These are phyloP conservation scores for Cerastis leucographa DNA, from an alignment of 2,888 invertebrate species.

Conservation along the genomic window DNA sequence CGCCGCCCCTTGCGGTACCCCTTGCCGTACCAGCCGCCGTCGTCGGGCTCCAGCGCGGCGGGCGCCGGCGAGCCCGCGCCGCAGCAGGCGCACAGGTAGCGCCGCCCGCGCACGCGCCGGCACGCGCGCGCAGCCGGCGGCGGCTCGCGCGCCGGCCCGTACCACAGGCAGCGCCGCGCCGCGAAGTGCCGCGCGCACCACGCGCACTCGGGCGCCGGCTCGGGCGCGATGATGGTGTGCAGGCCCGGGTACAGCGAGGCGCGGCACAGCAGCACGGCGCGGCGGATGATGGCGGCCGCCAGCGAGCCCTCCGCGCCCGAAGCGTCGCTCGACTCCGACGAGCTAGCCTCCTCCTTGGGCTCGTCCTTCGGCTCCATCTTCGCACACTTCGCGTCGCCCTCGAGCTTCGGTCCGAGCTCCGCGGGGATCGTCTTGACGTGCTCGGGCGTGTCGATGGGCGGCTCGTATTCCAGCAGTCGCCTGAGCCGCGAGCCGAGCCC, in stretches of 20 bases:
- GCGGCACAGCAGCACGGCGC: constrained; percentile 87
- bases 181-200: constrained; percentile 79
- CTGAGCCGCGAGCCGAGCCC: constrained; percentile 69
- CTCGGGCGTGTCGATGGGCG: constrained; percentile 50
- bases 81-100: constrained; percentile 93
- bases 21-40: constrained; percentile 96
- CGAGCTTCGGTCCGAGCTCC: constrained; percentile 40
- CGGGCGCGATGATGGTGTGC: constrained; percentile 90
- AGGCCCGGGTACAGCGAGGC: constrained; percentile 90
- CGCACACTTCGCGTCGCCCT: constrained; percentile 39
- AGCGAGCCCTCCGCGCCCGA: constrained; percentile 70
- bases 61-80: constrained; percentile 81
- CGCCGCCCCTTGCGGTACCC: constrained; percentile 94
- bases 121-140: constrained; percentile 74
- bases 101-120: constrained; percentile 86
- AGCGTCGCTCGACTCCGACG: constrained; percentile 52
- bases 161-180: constrained; percentile 85
- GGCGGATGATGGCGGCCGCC: constrained; percentile 86
- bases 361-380: constrained; percentile 47
- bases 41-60: constrained; percentile 67
- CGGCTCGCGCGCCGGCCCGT: constrained; percentile 87
- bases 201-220: constrained; percentile 74
- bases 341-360: constrained; percentile 46
- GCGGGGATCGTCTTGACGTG: constrained; percentile 25
- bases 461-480: constrained; percentile 71